Conservation (phyloP, 2,113 vertebrate genomes). For the Thamnophis sirtalis region DNA sequence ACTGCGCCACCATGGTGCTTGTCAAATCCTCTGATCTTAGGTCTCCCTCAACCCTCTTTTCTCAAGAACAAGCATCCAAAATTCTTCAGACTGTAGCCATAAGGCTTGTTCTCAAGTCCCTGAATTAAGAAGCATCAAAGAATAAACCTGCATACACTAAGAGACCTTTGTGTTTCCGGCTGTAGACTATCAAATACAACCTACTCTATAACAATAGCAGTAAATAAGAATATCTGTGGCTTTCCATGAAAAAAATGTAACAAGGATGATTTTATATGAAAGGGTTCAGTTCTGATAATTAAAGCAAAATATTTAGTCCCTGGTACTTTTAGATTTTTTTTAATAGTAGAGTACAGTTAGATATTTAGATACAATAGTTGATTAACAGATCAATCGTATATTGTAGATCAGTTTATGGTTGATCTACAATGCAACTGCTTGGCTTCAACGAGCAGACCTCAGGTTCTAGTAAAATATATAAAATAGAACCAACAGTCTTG, state of each 20-base stretch:
- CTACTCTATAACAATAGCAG: background rate
- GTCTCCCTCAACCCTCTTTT: background rate
- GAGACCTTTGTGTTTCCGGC: background rate
- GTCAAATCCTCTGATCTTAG: background rate
- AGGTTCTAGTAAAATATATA: background rate
- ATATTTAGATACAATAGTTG: background rate
- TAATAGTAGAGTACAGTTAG: background rate
- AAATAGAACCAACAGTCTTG: background rate
- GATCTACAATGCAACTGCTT: background rate
- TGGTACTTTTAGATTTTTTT: background rate
- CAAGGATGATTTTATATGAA: background rate
- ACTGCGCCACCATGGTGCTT: no score
- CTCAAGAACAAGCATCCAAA: background rate
- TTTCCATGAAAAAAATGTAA: background rate
- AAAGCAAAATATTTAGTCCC: background rate
- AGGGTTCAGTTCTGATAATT: background rate
- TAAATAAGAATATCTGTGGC: background rate
- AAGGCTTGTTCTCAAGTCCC: background rate
- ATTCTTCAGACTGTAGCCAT: background rate
- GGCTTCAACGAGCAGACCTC: background rate
- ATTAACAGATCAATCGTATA: background rate
- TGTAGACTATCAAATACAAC: background rate
- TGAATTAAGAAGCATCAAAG: background rate
- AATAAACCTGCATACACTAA: background rate
- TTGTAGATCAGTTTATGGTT: background rate